Percentiles rank a stretch among this genome's conserved stretches.
Evolutionary conservation across 2,888 invertebrate species (phyloP).

Genomic region (Dorcus hopei): DNA sequence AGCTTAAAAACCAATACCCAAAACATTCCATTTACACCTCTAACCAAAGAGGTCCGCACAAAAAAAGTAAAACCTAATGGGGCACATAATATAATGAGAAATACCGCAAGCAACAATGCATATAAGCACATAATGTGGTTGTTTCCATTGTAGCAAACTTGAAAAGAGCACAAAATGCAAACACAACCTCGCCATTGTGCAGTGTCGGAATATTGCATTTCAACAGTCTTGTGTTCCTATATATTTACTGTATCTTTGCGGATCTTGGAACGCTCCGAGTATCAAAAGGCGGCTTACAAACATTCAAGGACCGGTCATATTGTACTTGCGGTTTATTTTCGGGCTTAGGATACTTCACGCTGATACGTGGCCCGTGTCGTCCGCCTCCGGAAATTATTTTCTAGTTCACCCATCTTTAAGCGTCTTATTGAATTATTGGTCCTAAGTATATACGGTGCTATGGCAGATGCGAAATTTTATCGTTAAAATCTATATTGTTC

Average conservation of each 20-base stretch:
- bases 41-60: constrained; percentile 2
- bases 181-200: constrained; percentile 26
- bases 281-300: constrained; percentile 40
- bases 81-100: constrained; percentile 33
- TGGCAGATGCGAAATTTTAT: neutral
- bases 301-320: constrained; percentile 28
- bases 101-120: constrained; percentile 24
- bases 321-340: constrained; percentile 39
- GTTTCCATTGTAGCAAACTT: constrained; percentile 39
- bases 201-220: constrained; percentile 40
- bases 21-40: constrained; percentile 24
- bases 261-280: constrained; percentile 38
- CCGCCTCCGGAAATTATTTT: constrained; percentile 1
- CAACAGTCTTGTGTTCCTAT: constrained; percentile 41
- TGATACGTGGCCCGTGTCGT: constrained; percentile 41
- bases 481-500: neutral
- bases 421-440: constrained; percentile 1
- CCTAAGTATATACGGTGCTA: neutral
- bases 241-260: constrained; percentile 47
- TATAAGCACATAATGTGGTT: constrained; percentile 38
- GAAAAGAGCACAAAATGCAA: constrained; percentile 41
- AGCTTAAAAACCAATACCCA: constrained; percentile 18
- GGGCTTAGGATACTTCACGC: constrained; percentile 37
- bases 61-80: constrained; percentile 35
- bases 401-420: neutral